Percentiles rank a stretch among this genome's conserved stretches.
Evolutionary conservation across 2,888 invertebrate species (phyloP).

Genomic region (Ectemnius cavifrons): DNA sequence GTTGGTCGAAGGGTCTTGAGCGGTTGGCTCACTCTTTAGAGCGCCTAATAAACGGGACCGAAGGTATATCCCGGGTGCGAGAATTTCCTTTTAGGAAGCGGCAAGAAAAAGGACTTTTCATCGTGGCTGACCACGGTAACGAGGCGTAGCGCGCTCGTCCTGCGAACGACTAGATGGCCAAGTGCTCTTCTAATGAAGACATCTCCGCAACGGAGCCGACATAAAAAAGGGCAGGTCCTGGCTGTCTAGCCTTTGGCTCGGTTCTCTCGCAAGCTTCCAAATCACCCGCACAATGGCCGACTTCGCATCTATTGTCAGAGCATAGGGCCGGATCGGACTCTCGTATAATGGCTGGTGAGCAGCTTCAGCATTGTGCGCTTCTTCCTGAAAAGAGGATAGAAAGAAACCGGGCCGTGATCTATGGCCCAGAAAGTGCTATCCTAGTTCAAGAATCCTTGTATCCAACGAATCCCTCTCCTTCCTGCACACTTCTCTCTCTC

Average conservation of each 20-base stretch:
- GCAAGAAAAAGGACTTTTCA: background rate
- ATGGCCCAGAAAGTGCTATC: slow-evolving; percentile 41
- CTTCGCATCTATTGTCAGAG: slow-evolving; percentile 64
- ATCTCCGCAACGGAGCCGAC: slow-evolving; percentile 34
- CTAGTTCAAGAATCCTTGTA: slow-evolving; percentile 18
- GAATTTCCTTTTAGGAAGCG: background rate
- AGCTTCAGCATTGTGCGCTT: slow-evolving; percentile 50
- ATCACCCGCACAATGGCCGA: slow-evolving; percentile 71
- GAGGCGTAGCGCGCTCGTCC: slow-evolving; percentile 35
- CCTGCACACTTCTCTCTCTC: background rate
- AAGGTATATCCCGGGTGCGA: background rate
- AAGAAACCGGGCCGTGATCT: slow-evolving; percentile 49
- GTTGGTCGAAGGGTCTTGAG: no score
- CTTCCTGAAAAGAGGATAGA: slow-evolving; percentile 57
- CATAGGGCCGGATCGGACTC: slow-evolving; percentile 47
- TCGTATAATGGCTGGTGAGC: slow-evolving; percentile 45
- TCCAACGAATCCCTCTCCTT: background rate
- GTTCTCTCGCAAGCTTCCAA: slow-evolving; percentile 44
- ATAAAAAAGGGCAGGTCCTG: slow-evolving; percentile 29
- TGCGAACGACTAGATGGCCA: slow-evolving; percentile 16
- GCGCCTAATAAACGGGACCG: background rate
- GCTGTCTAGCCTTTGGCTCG: background rate
- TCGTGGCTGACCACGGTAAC: slow-evolving; percentile 26
- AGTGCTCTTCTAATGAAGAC: slow-evolving; percentile 52
- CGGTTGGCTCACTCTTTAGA: no score